Base-by-base conservation (phyloP, 1,140 invertebrate species). In the Monomorium pharaonis region DNA sequence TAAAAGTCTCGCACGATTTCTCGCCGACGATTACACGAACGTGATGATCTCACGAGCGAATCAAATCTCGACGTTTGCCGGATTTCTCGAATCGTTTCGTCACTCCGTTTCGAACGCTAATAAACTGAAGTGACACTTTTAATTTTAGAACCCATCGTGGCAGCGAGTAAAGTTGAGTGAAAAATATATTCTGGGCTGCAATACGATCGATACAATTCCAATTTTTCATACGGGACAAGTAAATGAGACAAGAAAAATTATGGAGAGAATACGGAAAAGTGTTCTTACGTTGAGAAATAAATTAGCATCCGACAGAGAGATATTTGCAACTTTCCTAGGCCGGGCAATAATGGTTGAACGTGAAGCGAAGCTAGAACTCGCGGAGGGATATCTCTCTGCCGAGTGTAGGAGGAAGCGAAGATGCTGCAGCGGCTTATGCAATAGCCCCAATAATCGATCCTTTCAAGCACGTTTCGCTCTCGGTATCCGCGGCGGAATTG, bases 391-490 rank as follows among this genome's bases (percentile, higher is more conserved):
- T 80, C 9, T 51, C 33, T 24, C 67, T 27, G 33, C 2, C 9
- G 24, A 70, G 18, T 69, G 33, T 56, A 81, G 33, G 62, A 80
- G 62, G 63, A 81, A 81, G 63, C 27, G 18, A 81, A 81, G 65
- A 81, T 72, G 51, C 51, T 58, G 78, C 67, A 81, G 51, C 27
- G 33, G n/a, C 65, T 81, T 72, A 70, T 80, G 76, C 62, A 69
- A 69, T 44, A 33, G 16, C 65, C 70, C 21, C 56, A 63, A 84
- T 74, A 76, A 84, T 84, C 56, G 81, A 74, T 84, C 56, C 72
- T 63, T 84, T 84, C 70, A 27, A 30, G 69, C 56, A 33, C 56
- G 51, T 72, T 72, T 81, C 37, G 51, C 77, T 54, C 49, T 70
- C 12, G 33, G 24, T 54, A 58, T 47, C 30, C 27, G 9, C 24